These are phyloP conservation scores for Hemibagrus guttatus DNA, from an alignment of 2,797 vertebrate species.

Conservation along the genomic window DNA sequence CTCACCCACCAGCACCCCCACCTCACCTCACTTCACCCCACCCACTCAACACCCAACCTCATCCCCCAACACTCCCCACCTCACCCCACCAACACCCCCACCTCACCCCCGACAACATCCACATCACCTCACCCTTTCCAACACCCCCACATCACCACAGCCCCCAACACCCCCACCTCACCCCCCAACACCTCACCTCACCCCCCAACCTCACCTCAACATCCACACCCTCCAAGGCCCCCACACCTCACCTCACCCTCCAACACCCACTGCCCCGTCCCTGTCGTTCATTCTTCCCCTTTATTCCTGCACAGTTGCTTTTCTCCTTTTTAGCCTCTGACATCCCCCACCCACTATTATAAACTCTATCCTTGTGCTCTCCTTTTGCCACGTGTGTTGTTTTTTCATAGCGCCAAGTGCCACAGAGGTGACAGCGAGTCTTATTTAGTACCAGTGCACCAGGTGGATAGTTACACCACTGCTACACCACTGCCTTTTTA, in stretches of 20 bases:
- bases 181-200: background rate
- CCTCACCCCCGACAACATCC: background rate
- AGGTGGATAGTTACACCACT: background rate
- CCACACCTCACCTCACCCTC: background rate
- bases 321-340: constrained; percentile 65
- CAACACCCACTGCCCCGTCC: background rate
- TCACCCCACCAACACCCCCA: background rate
- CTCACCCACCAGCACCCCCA: too few relatives aligned
- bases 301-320: constrained; percentile 67
- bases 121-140: too few relatives aligned
- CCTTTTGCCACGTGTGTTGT: background rate
- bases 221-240: background rate
- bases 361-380: background rate
- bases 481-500: constrained; percentile 1
- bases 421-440: constrained; percentile 26
- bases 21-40: too few relatives aligned
- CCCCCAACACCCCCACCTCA: background rate
- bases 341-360: constrained; percentile 40
- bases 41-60: too few relatives aligned
- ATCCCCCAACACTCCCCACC: too few relatives aligned
- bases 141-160: background rate
- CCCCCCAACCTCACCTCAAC: background rate
- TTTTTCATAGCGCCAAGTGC: constrained; percentile 10
- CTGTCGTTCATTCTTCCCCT: constrained; percentile 48
- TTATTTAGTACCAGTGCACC: background rate